Conservation (phyloP, 92 coral and sea anemone genomes). For the Siderastrea siderea region DNA sequence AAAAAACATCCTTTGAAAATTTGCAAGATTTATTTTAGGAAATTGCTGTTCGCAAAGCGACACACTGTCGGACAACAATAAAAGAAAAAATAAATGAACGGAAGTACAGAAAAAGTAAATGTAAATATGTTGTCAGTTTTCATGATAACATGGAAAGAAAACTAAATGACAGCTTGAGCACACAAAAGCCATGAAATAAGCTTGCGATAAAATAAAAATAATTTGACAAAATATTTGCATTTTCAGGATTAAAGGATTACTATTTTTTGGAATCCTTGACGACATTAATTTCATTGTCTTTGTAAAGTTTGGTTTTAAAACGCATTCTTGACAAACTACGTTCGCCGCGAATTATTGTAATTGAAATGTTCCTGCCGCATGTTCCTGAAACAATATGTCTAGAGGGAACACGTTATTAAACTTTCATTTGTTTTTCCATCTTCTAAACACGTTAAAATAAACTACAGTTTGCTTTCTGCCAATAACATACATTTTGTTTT, state of each 20-base stretch:
- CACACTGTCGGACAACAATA: neutral
- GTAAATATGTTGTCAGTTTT: neutral
- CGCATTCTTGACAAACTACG: neutral
- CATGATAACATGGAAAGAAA: neutral
- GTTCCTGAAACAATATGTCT: neutral
- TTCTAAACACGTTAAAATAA: neutral
- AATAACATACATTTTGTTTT: neutral
- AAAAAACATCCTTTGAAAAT: neutral
- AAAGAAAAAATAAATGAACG: neutral
- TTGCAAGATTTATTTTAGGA: neutral
- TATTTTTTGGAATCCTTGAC: neutral
- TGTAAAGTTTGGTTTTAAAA: neutral
- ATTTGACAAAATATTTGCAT: neutral
- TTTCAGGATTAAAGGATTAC: neutral
- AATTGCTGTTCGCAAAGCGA: neutral
- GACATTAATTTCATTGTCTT: neutral
- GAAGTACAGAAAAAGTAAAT: conserved; percentile 2
- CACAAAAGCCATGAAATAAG: neutral
- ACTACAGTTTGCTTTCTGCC: conserved; percentile 17
- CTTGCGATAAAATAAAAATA: neutral
- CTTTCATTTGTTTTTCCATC: conserved; percentile 21
- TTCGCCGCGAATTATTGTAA: neutral
- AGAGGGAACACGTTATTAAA: conserved; percentile 1
- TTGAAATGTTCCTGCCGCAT: neutral
- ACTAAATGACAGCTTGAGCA: neutral